Evolutionary conservation across 64 coral and sea anemone genomes (phyloP).

Genomic region (Stichodactyla helianthus): DNA sequence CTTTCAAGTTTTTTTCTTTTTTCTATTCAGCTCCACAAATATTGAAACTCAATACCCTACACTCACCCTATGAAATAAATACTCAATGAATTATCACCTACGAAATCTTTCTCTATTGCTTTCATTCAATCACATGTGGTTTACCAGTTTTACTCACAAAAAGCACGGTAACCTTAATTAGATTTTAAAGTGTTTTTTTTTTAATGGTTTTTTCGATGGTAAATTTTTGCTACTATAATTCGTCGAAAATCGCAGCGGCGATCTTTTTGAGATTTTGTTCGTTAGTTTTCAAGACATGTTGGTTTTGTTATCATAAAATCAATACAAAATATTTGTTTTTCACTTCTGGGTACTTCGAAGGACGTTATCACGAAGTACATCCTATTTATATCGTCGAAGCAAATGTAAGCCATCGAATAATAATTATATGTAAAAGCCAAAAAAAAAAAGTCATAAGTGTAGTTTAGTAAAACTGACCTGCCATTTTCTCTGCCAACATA

Average conservation of each 20-base stretch:
- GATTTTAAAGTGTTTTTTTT: constrained; percentile 1
- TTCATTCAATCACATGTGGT: not conserved
- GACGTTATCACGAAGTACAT: not conserved
- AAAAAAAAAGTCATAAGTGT: too few species aligned
- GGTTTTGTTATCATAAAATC: constrained; percentile 7
- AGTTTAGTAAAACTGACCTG: constrained; percentile 26
- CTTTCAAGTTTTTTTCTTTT: not conserved
- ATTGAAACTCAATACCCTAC: not conserved
- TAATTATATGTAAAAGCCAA: not conserved
- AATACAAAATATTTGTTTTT: constrained; percentile 19
- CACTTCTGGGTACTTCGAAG: not conserved
- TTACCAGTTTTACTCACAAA: not conserved
- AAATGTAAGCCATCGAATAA: not conserved
- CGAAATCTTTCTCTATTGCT: not conserved
- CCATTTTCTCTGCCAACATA: constrained; percentile 49
- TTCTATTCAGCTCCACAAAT: not conserved
- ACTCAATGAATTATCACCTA: not conserved
- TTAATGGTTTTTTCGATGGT: not conserved
- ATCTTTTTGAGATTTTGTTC: not conserved
- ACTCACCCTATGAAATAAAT: not conserved
- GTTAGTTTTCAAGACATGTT: not conserved
- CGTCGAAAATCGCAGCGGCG: not conserved
- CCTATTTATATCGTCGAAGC: not conserved
- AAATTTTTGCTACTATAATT: not conserved
- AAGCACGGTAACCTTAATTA: not conserved